These are phyloP conservation scores for Arge pagana DNA, from an alignment of 2,888 invertebrate species.

Conservation along the genomic window DNA sequence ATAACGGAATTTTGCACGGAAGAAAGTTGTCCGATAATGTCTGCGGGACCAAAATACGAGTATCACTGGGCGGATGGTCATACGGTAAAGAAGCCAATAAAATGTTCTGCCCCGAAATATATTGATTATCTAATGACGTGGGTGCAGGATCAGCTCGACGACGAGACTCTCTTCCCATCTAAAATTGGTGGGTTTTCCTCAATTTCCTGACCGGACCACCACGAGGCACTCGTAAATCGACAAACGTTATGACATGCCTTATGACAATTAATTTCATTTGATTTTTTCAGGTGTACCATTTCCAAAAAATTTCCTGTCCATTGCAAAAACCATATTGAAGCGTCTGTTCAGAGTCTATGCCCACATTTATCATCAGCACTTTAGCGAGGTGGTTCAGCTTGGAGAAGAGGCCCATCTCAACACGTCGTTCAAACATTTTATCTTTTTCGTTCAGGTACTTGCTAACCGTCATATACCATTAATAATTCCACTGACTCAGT, in stretches of 20 bases:
- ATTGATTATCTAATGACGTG: constrained; percentile 99
- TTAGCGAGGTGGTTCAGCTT: constrained; percentile 94
- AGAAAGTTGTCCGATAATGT: constrained; percentile 97
- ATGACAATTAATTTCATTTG: background rate
- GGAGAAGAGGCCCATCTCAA: constrained; percentile 99
- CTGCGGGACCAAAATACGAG: constrained; percentile 98
- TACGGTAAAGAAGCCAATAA: constrained; percentile 97
- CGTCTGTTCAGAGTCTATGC: constrained; percentile 98
- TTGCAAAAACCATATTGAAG: constrained; percentile 98
- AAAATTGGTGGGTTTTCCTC: constrained; percentile 75
- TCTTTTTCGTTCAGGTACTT: constrained; percentile 94
- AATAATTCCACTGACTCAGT: no score
- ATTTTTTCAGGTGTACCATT: constrained; percentile 85
- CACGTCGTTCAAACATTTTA: constrained; percentile 99
- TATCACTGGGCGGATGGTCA: constrained; percentile 99
- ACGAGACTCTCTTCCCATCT: constrained; percentile 96
- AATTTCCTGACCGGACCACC: no score
- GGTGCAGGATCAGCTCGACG: constrained; percentile 99
- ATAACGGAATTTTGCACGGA: constrained; percentile 99
- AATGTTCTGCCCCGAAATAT: constrained; percentile 98
- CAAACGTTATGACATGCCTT: background rate
- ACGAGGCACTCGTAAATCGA: no score
- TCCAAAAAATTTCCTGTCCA: constrained; percentile 94
- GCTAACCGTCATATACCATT: no score
- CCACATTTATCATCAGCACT: constrained; percentile 99